Evolutionary conservation across 1,140 invertebrate species (phyloP).

Genomic region (Eriosoma lanigerum): DNA sequence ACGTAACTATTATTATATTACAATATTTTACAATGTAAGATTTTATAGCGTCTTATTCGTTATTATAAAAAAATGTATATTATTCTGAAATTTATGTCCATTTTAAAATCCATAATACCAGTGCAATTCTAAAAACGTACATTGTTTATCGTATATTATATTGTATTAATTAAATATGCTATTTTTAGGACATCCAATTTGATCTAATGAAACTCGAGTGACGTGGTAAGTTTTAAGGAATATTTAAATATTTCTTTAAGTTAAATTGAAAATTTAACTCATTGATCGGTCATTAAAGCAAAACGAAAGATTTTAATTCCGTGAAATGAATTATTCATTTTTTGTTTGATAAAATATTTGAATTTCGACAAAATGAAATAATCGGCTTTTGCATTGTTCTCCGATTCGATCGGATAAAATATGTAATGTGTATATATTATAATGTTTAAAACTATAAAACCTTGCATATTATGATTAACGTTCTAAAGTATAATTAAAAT

Average conservation of each 20-base stretch:
- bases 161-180: too few species aligned
- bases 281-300: slow-evolving; percentile 27
- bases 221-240: not conserved
- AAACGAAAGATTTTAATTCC: slow-evolving; percentile 13
- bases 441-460: not conserved
- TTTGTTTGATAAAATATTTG: slow-evolving; percentile 38
- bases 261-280: slow-evolving; percentile 14
- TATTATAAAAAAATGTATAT: too few species aligned
- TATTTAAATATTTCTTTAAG: not conserved
- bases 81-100: too few species aligned
- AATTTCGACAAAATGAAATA: not conserved
- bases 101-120: too few species aligned
- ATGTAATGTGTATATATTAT: not conserved
- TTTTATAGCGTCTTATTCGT: too few species aligned
- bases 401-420: not conserved
- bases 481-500: too few species aligned
- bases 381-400: slow-evolving; percentile 18
- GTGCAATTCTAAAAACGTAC: too few species aligned
- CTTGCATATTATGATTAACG: not conserved
- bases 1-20: too few species aligned
- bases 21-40: too few species aligned
- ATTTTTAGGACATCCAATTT: too few species aligned
- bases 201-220: not conserved
- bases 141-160: too few species aligned
- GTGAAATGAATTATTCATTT: slow-evolving; percentile 28